These are phyloP conservation scores for Sciurus vulgaris DNA, from an alignment of 2,797 vertebrate species.

Conservation along the genomic window DNA sequence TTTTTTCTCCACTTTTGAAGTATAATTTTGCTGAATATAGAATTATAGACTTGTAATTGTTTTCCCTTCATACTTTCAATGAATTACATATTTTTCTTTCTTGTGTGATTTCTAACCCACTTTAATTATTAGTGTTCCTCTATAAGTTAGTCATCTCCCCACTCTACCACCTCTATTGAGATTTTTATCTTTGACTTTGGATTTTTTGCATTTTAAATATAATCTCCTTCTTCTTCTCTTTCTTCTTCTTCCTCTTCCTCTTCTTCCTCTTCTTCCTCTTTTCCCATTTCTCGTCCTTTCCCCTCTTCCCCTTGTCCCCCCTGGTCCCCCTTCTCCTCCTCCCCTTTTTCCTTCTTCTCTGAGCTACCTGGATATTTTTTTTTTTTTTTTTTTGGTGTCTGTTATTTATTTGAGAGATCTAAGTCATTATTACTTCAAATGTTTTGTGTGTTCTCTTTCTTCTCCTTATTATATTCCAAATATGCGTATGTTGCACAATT, in stretches of 20 bases:
- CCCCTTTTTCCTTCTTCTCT: neutral
- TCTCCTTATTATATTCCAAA: neutral
- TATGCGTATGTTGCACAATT: neutral
- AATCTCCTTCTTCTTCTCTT: neutral
- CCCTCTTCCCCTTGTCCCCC: neutral
- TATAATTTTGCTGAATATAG: neutral
- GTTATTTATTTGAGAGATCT: neutral
- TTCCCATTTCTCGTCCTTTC: too few species aligned
- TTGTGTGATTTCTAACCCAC: neutral
- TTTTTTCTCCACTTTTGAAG: neutral
- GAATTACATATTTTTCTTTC: neutral
- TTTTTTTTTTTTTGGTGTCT: neutral
- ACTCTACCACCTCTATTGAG: neutral
- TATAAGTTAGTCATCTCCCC: neutral
- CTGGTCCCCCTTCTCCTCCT: too few species aligned
- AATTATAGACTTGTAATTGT: neutral
- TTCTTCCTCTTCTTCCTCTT: too few species aligned
- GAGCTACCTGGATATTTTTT: neutral
- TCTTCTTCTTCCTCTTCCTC: too few species aligned
- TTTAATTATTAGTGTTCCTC: neutral
- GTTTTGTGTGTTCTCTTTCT: neutral
- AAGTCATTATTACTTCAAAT: neutral
- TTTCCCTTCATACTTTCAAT: neutral
- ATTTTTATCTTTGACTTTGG: neutral
- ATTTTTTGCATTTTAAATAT: constrained; percentile 19